These are phyloP conservation scores for Basileuterus tristriatus DNA, from an alignment of 2,797 vertebrate species.

Conservation along the genomic window DNA sequence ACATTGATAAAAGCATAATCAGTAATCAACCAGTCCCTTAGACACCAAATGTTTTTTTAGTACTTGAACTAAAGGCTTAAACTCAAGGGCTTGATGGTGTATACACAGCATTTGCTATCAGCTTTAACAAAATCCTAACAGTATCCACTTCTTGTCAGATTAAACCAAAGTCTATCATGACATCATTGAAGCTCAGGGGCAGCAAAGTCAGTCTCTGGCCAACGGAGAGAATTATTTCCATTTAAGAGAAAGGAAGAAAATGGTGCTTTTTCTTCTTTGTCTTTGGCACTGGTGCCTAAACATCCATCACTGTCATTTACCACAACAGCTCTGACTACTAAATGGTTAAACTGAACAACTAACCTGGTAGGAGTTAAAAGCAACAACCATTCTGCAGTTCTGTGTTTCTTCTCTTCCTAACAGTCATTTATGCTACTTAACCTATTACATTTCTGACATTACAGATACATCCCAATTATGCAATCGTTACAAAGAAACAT, in stretches of 20 bases:
- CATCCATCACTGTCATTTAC: neutral
- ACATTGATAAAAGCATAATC: neutral
- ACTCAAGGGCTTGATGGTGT: neutral
- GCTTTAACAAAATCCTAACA: neutral
- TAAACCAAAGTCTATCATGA: neutral
- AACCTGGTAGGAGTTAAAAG: neutral
- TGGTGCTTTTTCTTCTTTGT: neutral
- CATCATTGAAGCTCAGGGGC: neutral
- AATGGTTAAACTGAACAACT: slow-evolving; percentile 11
- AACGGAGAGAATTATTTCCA: neutral
- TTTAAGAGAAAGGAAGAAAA: neutral
- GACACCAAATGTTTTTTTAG: neutral
- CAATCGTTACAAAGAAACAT: neutral
- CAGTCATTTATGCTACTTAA: slow-evolving; percentile 18
- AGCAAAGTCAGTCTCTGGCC: neutral
- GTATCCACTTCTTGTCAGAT: neutral
- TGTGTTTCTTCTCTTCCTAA: neutral
- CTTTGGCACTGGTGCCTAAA: neutral
- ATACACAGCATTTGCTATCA: neutral
- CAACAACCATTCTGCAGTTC: neutral
- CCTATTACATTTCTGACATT: slow-evolving; percentile 11
- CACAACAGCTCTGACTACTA: neutral
- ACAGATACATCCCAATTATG: neutral
- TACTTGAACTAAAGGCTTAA: neutral
- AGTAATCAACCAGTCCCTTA: neutral